These are phyloP conservation scores for Bombus superbus DNA, from an alignment of 1,140 invertebrate species.

Conservation along the genomic window DNA sequence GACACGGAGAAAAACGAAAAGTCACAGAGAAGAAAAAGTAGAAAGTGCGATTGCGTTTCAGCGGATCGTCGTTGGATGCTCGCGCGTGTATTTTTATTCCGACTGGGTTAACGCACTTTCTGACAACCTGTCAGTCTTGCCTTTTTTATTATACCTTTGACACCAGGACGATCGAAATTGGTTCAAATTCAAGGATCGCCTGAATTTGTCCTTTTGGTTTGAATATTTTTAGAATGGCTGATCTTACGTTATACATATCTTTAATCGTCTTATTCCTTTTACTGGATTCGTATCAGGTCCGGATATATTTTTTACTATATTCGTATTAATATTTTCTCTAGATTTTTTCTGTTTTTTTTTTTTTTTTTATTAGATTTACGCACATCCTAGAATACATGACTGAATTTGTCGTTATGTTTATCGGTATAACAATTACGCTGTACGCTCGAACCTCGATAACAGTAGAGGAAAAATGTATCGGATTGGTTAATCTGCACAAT, in stretches of 20 bases:
- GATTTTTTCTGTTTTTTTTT: no score
- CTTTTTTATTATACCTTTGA: constrained; percentile 47
- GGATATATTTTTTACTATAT: no score
- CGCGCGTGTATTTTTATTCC: constrained; percentile 70
- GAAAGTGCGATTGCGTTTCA: constrained; percentile 3
- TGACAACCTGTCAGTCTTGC: constrained; percentile 22
- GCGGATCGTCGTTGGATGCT: constrained; percentile 13
- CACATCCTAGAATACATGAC: no score
- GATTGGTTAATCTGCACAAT: not conserved
- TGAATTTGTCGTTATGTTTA: not conserved
- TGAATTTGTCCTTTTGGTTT: no score
- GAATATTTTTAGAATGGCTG: no score
- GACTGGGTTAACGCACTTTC: constrained; percentile 68
- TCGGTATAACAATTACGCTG: not conserved
- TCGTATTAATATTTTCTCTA: no score
- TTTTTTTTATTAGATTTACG: no score
- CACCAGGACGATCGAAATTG: not conserved
- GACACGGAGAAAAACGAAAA: not conserved
- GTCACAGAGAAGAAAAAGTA: not conserved
- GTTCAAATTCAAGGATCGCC: no score
- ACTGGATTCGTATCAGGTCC: no score
- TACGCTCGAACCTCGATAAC: no score
- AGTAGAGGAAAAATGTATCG: not conserved
- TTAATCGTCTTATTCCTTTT: no score
- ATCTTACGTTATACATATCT: no score